phyloP scores from a whole-genome alignment of 2,888 invertebrate genomes.

The Alloplasta piceator region DNA sequence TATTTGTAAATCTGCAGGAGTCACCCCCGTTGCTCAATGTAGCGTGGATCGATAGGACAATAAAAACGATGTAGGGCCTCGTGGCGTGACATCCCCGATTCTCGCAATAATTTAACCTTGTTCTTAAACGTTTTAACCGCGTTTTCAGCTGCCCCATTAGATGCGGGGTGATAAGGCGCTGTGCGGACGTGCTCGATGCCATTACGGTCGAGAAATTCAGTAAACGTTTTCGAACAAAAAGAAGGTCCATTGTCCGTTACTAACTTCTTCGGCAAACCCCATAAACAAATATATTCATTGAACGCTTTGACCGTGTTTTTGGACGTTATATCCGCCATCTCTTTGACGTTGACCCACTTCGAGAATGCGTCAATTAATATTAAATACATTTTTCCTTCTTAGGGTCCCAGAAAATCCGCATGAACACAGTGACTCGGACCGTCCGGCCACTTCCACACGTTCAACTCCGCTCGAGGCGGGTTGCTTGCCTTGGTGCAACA shows the following conservation, averaged over 20 bases:
- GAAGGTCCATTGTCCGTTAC: conserved; percentile 56
- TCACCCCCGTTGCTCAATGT: too few species aligned
- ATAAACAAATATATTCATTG: conserved; percentile 53
- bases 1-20: conserved; percentile 25
- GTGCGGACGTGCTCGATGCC: too few species aligned
- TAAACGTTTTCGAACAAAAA: conserved; percentile 43
- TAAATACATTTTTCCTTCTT: conserved; percentile 39
- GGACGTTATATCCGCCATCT: conserved; percentile 47
- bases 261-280: conserved; percentile 41
- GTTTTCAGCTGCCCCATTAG: too few species aligned
- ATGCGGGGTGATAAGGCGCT: too few species aligned
- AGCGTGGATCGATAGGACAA: too few species aligned
- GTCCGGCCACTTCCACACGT: conserved; percentile 66
- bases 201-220: too few species aligned
- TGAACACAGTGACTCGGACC: conserved; percentile 64
- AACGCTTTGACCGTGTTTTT: conserved; percentile 50
- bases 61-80: too few species aligned
- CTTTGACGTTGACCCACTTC: conserved; percentile 66
- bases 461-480: conserved; percentile 57
- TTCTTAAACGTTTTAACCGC: too few species aligned
- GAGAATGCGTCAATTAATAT: conserved; percentile 62
- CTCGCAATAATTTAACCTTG: too few species aligned
- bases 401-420: conserved; percentile 64
- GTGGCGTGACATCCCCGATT: too few species aligned
- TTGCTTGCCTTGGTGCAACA: conserved; percentile 59